Evolutionary conservation across 53 echinoderm and acorn worm genomes (phyloP).

Genomic region (Temnopleurus reevesii): DNA sequence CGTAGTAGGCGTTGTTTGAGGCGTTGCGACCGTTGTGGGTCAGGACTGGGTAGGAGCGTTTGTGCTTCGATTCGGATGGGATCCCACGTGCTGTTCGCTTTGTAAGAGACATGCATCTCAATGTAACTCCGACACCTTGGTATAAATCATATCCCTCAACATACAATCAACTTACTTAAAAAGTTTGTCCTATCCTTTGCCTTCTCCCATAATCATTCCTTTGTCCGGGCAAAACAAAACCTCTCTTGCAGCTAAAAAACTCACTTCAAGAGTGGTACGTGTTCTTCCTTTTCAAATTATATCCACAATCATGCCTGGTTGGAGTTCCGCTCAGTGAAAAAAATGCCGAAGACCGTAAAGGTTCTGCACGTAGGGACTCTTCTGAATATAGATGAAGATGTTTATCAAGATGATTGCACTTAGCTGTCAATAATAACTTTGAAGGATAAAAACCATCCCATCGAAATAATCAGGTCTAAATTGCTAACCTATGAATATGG

Average conservation of each 20-base stretch:
- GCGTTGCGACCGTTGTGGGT: neutral
- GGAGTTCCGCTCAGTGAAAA: neutral
- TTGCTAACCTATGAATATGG: neutral
- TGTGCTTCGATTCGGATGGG: slow-evolving; percentile 44
- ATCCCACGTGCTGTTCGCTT: slow-evolving; percentile 40
- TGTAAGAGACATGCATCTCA: slow-evolving; percentile 60
- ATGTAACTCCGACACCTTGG: neutral
- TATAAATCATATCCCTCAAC: neutral
- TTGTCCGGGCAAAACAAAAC: neutral
- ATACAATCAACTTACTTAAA: neutral
- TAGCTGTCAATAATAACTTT: neutral
- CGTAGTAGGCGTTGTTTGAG: neutral
- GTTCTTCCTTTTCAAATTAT: neutral
- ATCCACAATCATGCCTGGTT: neutral
- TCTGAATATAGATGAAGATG: neutral
- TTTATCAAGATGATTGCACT: neutral
- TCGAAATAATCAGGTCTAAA: neutral
- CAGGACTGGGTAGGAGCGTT: slow-evolving; percentile 14
- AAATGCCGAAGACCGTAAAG: neutral
- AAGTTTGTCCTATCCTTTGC: neutral
- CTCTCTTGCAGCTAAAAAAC: neutral
- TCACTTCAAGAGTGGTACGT: neutral
- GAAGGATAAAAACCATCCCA: neutral
- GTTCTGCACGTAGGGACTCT: neutral
- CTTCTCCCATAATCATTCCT: neutral